Percentiles rank a stretch among this genome's conserved stretches.
Evolutionary conservation across 2,888 invertebrate species (phyloP).

Genomic region (Julus scandinavius): DNA sequence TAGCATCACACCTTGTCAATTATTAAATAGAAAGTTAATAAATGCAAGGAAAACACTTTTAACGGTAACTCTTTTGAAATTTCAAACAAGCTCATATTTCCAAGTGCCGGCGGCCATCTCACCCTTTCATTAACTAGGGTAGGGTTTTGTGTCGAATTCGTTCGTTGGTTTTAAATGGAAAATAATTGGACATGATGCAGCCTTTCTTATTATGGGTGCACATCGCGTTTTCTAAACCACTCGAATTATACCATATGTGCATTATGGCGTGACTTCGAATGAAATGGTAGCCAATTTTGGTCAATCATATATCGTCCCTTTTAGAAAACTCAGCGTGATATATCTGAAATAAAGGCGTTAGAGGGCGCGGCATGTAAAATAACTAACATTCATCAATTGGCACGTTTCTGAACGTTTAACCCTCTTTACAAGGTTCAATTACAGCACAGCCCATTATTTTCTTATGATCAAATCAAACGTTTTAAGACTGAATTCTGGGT

Average conservation of each 20-base stretch:
- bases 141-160: conserved; percentile 44
- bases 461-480: not conserved
- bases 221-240: conserved; percentile 34
- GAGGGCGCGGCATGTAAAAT: not conserved
- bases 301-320: not conserved
- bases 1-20: conserved; percentile 30
- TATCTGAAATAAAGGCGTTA: not conserved
- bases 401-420: not conserved
- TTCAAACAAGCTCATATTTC: not conserved
- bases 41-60: conserved; percentile 31
- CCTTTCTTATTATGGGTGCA: not conserved
- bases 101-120: conserved; percentile 8
- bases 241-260: not conserved
- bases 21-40: conserved; percentile 43
- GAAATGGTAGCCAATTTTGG: conserved; percentile 6
- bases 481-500: too few relatives aligned
- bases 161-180: conserved; percentile 29
- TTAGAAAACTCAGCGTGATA: not conserved
- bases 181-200: conserved; percentile 12
- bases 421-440: not conserved
- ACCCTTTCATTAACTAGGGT: conserved; percentile 43
- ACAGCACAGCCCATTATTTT: not conserved
- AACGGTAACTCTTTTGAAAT: conserved; percentile 14
- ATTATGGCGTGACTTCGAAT: conserved; percentile 18
- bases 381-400: not conserved